Percentiles rank a stretch among this genome's conserved stretches.
Evolutionary conservation across 2,888 invertebrate species (phyloP).

Genomic region (Glomeris marginata): DNA sequence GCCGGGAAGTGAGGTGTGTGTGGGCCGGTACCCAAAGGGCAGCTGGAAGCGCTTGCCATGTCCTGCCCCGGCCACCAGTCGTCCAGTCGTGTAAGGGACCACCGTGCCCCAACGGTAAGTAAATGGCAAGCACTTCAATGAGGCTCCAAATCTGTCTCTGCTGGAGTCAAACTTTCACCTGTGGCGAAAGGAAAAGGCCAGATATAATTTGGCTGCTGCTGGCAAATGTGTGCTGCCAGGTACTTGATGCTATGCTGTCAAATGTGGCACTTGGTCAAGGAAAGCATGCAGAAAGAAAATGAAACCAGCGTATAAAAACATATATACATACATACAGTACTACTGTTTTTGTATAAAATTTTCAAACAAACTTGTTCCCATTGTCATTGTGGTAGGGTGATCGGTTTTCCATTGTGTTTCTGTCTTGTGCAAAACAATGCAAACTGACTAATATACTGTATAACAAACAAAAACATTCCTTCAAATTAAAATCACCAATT

Average conservation of each 20-base stretch:
- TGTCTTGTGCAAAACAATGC: too few species aligned
- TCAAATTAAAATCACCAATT: too few species aligned
- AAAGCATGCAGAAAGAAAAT: too few species aligned
- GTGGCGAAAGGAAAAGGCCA: not conserved
- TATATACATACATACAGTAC: too few species aligned
- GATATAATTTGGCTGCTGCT: conserved; percentile 13
- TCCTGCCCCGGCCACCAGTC: conserved; percentile 56
- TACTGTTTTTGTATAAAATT: too few species aligned
- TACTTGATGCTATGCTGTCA: not conserved
- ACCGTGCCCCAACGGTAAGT: conserved; percentile 45
- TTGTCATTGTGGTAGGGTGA: too few species aligned
- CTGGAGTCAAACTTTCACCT: conserved; percentile 5
- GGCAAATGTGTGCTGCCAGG: conserved; percentile 8
- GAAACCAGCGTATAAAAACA: too few species aligned
- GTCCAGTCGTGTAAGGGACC: conserved; percentile 59
- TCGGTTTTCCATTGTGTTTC: too few species aligned
- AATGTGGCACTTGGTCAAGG: too few species aligned
- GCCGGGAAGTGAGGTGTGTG: conserved; percentile 77
- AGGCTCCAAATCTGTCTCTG: conserved; percentile 2
- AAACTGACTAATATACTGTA: too few species aligned
- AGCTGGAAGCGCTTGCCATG: conserved; percentile 72
- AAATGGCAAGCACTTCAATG: conserved; percentile 7
- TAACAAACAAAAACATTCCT: too few species aligned
- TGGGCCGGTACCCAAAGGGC: conserved; percentile 74
- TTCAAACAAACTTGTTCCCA: too few species aligned